These are phyloP conservation scores for Globodera rostochiensis DNA, from an alignment of 1,140 invertebrate species.

Conservation along the genomic window DNA sequence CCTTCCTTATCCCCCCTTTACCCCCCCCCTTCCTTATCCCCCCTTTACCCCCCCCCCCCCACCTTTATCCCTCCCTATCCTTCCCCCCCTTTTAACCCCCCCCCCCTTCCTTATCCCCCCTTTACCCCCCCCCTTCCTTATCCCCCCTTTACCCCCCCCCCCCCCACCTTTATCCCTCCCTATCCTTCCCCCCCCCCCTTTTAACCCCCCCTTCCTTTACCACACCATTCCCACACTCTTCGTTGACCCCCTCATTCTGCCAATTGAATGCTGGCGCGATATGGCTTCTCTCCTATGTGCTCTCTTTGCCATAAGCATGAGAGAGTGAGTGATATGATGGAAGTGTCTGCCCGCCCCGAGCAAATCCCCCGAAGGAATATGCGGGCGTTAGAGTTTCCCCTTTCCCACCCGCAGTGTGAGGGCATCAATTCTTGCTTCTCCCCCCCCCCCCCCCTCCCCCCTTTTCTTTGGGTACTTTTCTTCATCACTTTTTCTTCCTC, in stretches of 20 bases:
- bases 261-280: background rate
- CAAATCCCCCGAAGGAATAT: background rate
- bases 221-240: too few relatives aligned
- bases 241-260: background rate
- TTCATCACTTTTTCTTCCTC: background rate
- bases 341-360: background rate
- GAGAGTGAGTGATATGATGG: background rate
- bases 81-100: background rate
- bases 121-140: background rate
- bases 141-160: too few relatives aligned
- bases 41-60: too few relatives aligned
- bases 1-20: too few relatives aligned
- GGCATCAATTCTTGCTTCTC: background rate
- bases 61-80: background rate
- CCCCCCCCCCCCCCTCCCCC: background rate
- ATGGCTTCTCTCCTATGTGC: background rate
- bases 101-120: background rate
- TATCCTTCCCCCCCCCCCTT: too few relatives aligned
- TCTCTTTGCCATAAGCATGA: background rate
- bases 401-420: background rate
- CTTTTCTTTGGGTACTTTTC: background rate
- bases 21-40: too few relatives aligned
- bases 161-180: too few relatives aligned
- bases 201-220: too few relatives aligned
- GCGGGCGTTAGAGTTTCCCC: background rate